These are phyloP conservation scores for Panthera leo DNA, from an alignment of 2,113 vertebrate genomes.

Conservation along the genomic window DNA sequence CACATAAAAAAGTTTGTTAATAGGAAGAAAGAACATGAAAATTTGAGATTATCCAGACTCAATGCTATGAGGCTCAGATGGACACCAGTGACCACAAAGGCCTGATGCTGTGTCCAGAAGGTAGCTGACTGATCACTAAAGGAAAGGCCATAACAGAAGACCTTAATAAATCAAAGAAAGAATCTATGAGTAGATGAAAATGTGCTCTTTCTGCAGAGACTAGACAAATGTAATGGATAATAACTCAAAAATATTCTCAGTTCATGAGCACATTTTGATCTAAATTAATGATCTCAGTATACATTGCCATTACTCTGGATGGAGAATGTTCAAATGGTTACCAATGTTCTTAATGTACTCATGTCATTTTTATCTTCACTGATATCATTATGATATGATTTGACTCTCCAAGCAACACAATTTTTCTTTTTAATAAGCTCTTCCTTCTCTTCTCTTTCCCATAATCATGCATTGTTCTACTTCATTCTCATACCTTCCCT, in stretches of 20 bases:
- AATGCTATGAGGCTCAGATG: background rate
- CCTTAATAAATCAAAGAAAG: background rate
- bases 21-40: background rate
- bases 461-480: background rate
- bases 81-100: background rate
- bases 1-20: background rate
- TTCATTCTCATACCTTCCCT: background rate
- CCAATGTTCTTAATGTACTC: background rate
- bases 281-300: background rate
- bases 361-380: background rate
- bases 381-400: background rate
- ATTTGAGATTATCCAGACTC: background rate
- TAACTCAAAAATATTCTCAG: background rate
- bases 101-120: background rate
- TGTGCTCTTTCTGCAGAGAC: background rate
- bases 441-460: background rate
- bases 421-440: background rate
- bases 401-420: background rate
- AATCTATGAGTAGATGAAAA: background rate
- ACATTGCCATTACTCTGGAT: background rate
- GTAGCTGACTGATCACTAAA: background rate
- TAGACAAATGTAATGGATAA: background rate
- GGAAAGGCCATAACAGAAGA: background rate
- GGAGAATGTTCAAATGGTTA: background rate
- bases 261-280: background rate